Conservation (phyloP, 2,113 vertebrate species). For the Ranitomeya imitator region DNA sequence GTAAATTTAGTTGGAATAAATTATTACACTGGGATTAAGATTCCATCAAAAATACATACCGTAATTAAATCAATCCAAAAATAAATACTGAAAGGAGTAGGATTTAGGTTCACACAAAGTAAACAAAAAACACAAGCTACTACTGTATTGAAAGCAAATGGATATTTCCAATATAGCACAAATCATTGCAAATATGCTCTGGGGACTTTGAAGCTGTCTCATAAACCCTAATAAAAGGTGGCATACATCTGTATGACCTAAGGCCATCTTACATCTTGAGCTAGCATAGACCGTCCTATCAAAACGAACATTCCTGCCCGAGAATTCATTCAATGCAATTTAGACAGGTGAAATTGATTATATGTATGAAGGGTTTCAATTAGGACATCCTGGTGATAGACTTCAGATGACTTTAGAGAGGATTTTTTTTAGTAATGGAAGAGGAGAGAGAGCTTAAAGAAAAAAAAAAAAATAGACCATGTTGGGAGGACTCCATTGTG, state of each 20-base stretch:
- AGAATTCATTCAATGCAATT: not conserved
- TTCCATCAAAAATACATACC: not conserved
- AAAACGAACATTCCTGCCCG: not conserved
- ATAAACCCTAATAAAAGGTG: too few species aligned
- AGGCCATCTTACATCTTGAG: not conserved
- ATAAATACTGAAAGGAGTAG: not conserved
- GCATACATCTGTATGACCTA: too few species aligned
- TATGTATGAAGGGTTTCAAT: constrained; percentile 12
- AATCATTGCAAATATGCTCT: not conserved
- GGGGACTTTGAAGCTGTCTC: not conserved
- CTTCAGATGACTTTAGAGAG: not conserved
- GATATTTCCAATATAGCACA: constrained; percentile 19
- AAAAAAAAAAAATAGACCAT: not conserved
- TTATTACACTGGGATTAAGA: not conserved
- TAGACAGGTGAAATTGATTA: constrained; percentile 13
- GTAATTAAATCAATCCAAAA: not conserved
- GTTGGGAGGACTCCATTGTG: not conserved
- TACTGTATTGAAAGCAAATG: not conserved
- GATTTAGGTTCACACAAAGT: not conserved
- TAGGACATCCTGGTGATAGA: not conserved
- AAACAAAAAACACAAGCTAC: not conserved
- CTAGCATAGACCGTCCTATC: not conserved
- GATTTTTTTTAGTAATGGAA: not conserved
- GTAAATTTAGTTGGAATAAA: too few species aligned
- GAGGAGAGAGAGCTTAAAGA: not conserved